Evolutionary conservation across 1,140 invertebrate species (phyloP), one percentile per base, ranked within the genome.

Genomic region (Vanessa atalanta): DNA sequence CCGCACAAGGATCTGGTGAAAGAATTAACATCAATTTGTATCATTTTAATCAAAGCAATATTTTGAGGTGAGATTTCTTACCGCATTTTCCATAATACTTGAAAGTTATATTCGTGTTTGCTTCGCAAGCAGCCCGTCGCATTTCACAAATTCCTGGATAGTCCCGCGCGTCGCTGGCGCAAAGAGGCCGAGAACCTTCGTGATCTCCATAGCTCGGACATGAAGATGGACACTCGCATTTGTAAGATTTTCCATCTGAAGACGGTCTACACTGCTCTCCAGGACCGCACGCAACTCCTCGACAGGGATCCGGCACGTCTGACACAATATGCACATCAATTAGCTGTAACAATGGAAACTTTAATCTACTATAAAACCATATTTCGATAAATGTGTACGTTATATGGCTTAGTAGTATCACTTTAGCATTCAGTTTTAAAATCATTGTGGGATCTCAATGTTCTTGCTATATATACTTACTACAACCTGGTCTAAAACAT

Each of bases 61-160:
- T 23, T 23, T 20, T 57, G 8, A 57, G 11, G 53, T 57, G 20
- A 57, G 6, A 48, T 26, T 70, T 50, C 96, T 95, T 91, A 98
- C 97, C 97, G 92, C 98, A 98, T 94, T 97, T 97, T 57, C 98
- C 98, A 71, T 94, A 94, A 91, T 97, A 98, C 86, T 97, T 97
- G 82, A 98, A 95, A n/a, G 95, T 95, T 81, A 98, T 96, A 87
- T 97, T 97, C 65, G 93, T 94, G 75, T 95, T 95, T 15, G 94
- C 90, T 23, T 94, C 93, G 90, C 97, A 98, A 1, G 97, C 95
- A n/a, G 95, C 94, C 76, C 94, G 93, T 76, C 95, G 95, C 87
- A 98, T 94, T 83, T 98, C 96, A 93, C 98, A 99, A 65, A 95
- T 94, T 83, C 96, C 96, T 13, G 94, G 94, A 85, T 97, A 97